A percentile compares a stretch with the other conserved stretches of the same genome.
Conservation (phyloP, 2,797 vertebrate species). For the Geotrypetes seraphini region DNA sequence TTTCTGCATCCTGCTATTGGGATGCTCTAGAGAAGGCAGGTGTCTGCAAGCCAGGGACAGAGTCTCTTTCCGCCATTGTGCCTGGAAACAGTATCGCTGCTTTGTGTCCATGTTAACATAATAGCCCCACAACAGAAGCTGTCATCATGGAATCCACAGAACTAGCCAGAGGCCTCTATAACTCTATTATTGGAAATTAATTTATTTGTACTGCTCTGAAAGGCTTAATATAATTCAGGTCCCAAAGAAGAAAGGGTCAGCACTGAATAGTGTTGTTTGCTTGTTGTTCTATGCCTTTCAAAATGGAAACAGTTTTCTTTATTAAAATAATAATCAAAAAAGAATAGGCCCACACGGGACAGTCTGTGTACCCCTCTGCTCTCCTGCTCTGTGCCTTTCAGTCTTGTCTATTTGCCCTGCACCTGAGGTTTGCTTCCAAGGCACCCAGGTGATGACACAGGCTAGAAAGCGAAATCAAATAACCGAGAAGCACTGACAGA, state of each 20-base stretch:
- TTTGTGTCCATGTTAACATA: constrained; percentile 55
- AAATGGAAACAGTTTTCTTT: constrained; percentile 41
- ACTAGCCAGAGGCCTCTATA: constrained; percentile 25
- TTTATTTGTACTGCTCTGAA: constrained; percentile 67
- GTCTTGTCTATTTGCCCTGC: constrained; percentile 10
- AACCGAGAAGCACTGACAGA: constrained; percentile 70
- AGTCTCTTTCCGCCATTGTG: constrained; percentile 20
- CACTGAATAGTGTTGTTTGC: constrained; percentile 22
- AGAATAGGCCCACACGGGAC: background rate
- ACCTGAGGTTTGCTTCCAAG: constrained; percentile 62
- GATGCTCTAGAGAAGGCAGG: constrained; percentile 4
- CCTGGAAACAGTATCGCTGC: constrained; percentile 48
- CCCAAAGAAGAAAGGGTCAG: constrained; percentile 12
- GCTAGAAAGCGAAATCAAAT: constrained; percentile 49
- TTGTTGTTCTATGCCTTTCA: constrained; percentile 43
- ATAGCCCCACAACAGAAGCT: constrained; percentile 69
- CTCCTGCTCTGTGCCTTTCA: too few species aligned
- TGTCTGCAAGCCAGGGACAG: constrained; percentile 9
- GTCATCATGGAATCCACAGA: constrained; percentile 62
- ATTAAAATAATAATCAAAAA: background rate
- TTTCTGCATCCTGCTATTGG: too few species aligned
- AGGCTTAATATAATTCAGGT: constrained; percentile 50
- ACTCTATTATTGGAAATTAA: constrained; percentile 51
- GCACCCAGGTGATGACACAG: constrained; percentile 62
- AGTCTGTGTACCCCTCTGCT: too few species aligned